Evolutionary conservation across 2,888 invertebrate species (phyloP), one percentile per base, ranked within the genome.

Genomic region (Hydropsyche betteni): DNA sequence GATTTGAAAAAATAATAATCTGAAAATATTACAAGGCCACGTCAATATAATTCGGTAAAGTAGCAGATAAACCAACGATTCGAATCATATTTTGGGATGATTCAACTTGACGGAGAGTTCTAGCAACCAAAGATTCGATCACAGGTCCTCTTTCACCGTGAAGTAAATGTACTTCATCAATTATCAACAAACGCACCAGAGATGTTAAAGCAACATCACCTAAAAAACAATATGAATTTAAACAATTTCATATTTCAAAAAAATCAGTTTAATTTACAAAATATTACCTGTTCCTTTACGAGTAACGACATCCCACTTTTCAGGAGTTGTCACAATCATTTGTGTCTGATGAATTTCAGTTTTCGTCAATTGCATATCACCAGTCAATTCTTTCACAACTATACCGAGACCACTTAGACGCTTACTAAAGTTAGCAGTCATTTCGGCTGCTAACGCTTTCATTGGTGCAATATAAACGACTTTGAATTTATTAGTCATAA

Each of bases 271-370:
- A n/a, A 55, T 7, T n/a, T 3, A 55, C 7, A 55, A 16, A 55
- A 55, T 16, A 7, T 55, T 83, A 91, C 91, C 92, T 36, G 93
- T 92, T 14, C 94, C 94, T 84, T 99, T 99, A 80, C 99, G 89
- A 0, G 99, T 99, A 0, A 99, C 97, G 5, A 99, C 98, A 84
- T 99, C 99, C 99, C 99, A 99, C 82, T 99, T 99, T 85, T 99
- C 99, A 0, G 99, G 99, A 0, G 99, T 99, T 1, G 98, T 97
- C 0, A 99, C 96, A 68, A 99, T 89, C 93, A 99, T 97, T 86
- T 99, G 98, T 0, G 99, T 99, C 82, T 96, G 93, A 68, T 93
- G 90, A 77, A 99, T 96, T 85, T 99, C 99, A 4, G 91, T 88
- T 84, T 97, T 97, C 0, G 97, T 96, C 16, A 99, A 86, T 81